Percentiles rank a stretch among this genome's conserved stretches.
Conservation (phyloP, 2,797 vertebrate genomes). For the Emys orbicularis region DNA sequence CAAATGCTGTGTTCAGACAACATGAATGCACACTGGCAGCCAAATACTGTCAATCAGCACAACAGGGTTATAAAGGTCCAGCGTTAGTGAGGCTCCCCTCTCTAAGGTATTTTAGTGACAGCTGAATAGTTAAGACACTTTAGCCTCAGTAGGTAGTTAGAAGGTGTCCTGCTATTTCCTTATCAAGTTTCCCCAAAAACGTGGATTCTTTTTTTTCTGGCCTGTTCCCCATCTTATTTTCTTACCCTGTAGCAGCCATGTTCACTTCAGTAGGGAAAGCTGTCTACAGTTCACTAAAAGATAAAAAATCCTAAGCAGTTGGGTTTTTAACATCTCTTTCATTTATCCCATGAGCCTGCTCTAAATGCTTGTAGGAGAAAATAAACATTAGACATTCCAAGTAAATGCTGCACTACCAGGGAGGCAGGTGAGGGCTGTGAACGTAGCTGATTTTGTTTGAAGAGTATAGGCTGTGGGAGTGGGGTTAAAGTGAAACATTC, state of each 20-base stretch:
- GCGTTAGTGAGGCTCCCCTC: not conserved
- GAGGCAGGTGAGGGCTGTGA: not conserved
- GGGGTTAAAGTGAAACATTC: not conserved
- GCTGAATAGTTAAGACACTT: not conserved
- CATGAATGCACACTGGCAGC: not conserved
- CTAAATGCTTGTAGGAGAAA: not conserved
- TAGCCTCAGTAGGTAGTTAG: not conserved
- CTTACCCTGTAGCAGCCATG: not conserved
- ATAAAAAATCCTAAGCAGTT: not conserved
- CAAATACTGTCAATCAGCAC: not conserved
- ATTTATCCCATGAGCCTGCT: not conserved
- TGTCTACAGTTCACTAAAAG: not conserved
- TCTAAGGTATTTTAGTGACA: not conserved
- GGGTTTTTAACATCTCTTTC: not conserved
- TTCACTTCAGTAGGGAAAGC: not conserved
- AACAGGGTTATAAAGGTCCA: not conserved
- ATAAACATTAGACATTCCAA: not conserved
- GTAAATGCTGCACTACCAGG: not conserved
- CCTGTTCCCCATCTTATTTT: not conserved
- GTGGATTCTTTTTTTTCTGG: not conserved
- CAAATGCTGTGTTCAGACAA: not conserved
- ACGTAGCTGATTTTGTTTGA: not conserved
- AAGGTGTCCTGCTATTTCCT: not conserved
- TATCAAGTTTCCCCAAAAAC: not conserved
- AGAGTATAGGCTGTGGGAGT: no score